Base-by-base conservation (phyloP, 2,797 vertebrate species). In the Muraenolepis orangiensis region DNA sequence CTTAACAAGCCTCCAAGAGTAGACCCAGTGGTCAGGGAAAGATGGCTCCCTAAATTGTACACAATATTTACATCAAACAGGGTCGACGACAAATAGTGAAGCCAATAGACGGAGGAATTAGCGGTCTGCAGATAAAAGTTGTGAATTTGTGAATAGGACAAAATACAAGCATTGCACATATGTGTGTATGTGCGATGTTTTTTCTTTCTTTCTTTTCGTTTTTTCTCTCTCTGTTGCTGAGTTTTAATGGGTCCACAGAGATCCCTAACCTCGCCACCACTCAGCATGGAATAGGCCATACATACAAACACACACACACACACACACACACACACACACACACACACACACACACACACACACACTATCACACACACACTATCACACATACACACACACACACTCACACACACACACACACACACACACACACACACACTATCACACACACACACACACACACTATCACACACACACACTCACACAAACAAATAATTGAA, bases 181-280 rank as follows among this genome's bases (percentile, higher is more conserved):
- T 46, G 42, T 46, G 42, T 46, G 7, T 46, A 31, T 69, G 67
- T 69, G 30, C 13, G 32, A 2, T 69, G 14, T 68, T 3, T 68
- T 5, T 69, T 6, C 36, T 16, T 23, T 20, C 74, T 32, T 69
- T 68, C 76, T 68, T 78, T 66, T 64, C 28, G 74, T 70, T 75
- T 18, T 69, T 10, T 69, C 67, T 31, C 18, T 69, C 67, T 31
- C 18, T 34, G 30, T 7, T 10, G 8, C 13, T 26, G 26, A 66
- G 30, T 69, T 32, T 69, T 69, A 69, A 69, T 69, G 68, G 31
- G 68, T 69, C 68, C 68, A 69, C 31, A 69, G 68, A 69, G 68
- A 69, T n/a, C 30, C 11, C 29, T 34, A 20, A 34, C 30, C 6
- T 20, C 30, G n/a, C 68, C 31, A 11, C 64, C 28, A 32, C 68